These are phyloP conservation scores for Anadara kagoshimensis DNA, from an alignment of 1,140 invertebrate species.

Conservation along the genomic window DNA sequence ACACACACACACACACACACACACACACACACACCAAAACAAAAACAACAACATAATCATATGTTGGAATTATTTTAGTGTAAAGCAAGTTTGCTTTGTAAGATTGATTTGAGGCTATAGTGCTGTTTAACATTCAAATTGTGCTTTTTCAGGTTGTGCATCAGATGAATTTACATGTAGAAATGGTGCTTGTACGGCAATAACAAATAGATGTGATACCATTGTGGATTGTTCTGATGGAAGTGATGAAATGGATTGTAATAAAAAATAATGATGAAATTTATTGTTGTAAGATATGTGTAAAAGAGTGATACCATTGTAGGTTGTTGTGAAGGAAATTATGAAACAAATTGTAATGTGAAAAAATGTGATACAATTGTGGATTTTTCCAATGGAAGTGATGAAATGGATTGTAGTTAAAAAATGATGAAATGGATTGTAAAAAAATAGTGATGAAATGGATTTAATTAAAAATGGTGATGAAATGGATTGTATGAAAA, in stretches of 20 bases:
- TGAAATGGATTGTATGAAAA: too few relatives aligned
- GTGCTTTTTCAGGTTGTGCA: constrained; percentile 18
- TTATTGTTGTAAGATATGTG: neutral
- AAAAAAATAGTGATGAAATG: too few relatives aligned
- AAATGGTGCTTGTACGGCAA: constrained; percentile 22
- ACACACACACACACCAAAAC: too few relatives aligned
- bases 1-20: too few relatives aligned
- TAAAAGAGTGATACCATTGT: neutral
- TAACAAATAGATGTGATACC: constrained; percentile 22
- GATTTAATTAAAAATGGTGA: too few relatives aligned
- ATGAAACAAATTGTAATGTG: neutral
- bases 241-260: constrained; percentile 28
- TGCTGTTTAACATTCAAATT: too few relatives aligned
- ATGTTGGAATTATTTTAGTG: neutral
- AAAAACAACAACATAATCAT: neutral
- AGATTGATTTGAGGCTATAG: too few relatives aligned
- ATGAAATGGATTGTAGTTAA: neutral
- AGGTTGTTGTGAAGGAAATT: neutral
- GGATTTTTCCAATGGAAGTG: neutral
- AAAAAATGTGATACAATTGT: neutral
- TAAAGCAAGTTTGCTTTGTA: too few relatives aligned
- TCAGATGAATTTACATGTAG: constrained; percentile 19
- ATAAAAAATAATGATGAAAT: neutral
- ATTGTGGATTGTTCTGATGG: constrained; percentile 24
- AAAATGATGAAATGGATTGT: neutral